Conservation (phyloP, 37 sponge, comb jelly and placozoan species). For the Agelas oroides region DNA sequence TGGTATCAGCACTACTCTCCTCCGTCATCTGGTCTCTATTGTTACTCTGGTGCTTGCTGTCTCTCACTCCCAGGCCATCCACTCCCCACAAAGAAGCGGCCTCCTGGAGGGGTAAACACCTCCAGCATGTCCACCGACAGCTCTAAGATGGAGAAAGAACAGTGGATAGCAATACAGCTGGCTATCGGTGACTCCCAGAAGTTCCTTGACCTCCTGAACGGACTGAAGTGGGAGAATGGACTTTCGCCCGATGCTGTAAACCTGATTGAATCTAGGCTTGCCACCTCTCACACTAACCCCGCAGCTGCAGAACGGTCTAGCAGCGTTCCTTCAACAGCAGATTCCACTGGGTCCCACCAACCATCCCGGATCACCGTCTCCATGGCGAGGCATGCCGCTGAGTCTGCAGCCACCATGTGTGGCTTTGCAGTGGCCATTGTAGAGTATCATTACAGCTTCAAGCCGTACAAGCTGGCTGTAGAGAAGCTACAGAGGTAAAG, state of each 20-base stretch:
- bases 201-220: conserved; percentile 77
- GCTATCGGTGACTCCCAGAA: conserved; percentile 87
- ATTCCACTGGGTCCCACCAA: not conserved
- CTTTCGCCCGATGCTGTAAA: conserved; percentile 62
- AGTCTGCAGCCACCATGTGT: conserved; percentile 70
- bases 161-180: conserved; percentile 71
- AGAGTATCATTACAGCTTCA: conserved; percentile 46
- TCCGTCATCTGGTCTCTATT: too few species aligned
- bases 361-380: conserved; percentile 54
- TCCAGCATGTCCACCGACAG: too few species aligned
- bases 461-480: conserved; percentile 35
- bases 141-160: conserved; percentile 64
- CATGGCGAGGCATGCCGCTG: conserved; percentile 77
- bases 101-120: not conserved
- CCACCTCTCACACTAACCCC: conserved; percentile 13
- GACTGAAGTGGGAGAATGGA: conserved; percentile 81
- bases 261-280: conserved; percentile 61
- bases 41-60: too few species aligned
- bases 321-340: not conserved
- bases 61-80: too few species aligned
- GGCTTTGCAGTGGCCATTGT: conserved; percentile 73
- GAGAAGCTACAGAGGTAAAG: conserved; percentile 46
- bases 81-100: not conserved
- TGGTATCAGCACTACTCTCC: too few species aligned
- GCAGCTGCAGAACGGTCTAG: too few species aligned